Percentiles rank a stretch among this genome's conserved stretches.
phyloP scores from a whole-genome alignment of 37 sponge, comb jelly and placozoan species.

The Halichondria panicea region DNA sequence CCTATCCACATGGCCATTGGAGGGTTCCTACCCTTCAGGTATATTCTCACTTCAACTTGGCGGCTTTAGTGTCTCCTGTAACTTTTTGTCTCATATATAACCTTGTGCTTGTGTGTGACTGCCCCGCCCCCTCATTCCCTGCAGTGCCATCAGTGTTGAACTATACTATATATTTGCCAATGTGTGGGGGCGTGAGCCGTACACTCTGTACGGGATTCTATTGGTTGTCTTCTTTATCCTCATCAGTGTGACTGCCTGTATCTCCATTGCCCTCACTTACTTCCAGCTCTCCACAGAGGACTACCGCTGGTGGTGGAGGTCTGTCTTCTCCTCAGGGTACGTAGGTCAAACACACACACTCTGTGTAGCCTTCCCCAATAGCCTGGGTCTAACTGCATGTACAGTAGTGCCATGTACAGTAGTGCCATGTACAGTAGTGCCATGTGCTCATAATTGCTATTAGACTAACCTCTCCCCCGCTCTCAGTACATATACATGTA shows the following conservation, averaged over 20 bases:
- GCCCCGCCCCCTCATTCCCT: neutral
- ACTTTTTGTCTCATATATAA: neutral
- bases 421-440: neutral
- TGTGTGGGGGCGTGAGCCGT: constrained; percentile 88
- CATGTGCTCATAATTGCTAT: neutral
- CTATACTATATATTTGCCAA: constrained; percentile 94
- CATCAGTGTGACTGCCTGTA: constrained; percentile 84
- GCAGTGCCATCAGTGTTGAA: constrained; percentile 90
- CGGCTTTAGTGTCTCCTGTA: neutral
- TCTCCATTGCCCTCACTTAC: constrained; percentile 90
- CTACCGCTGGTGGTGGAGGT: constrained; percentile 98
- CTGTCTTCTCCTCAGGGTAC: constrained; percentile 80
- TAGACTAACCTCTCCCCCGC: constrained; percentile 7
- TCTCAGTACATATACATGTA: neutral
- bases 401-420: neutral
- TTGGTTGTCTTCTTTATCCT: constrained; percentile 88
- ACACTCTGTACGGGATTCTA: constrained; percentile 88
- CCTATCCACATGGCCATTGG: constrained; percentile 80
- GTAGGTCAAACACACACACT: constrained; percentile 14
- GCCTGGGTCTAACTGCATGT: neutral
- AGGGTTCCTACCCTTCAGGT: constrained; percentile 93
- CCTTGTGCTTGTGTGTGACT: neutral
- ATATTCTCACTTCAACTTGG: neutral
- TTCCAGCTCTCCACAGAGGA: constrained; percentile 92
- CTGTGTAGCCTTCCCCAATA: neutral